Conservation (phyloP, 2,888 invertebrate genomes). For the Spodoptera picta region DNA sequence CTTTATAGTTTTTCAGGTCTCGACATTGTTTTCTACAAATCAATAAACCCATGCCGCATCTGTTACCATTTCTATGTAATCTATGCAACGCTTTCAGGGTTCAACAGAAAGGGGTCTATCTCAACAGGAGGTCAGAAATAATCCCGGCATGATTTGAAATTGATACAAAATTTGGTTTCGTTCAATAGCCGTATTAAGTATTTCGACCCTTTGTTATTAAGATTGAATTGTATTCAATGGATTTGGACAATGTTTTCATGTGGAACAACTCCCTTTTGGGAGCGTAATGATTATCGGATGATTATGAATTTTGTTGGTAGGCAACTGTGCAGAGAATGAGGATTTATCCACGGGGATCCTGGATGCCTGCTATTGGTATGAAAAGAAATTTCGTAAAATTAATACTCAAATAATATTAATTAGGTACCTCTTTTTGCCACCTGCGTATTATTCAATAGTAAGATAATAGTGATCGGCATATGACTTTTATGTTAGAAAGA, state of each 20-base stretch:
- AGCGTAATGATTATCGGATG: slow-evolving; percentile 52
- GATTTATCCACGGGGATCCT: slow-evolving; percentile 35
- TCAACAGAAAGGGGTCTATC: slow-evolving; percentile 67
- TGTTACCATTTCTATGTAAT: slow-evolving; percentile 18
- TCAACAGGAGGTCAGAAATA: slow-evolving; percentile 74
- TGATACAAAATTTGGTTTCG: slow-evolving; percentile 81
- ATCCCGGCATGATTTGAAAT: slow-evolving; percentile 81
- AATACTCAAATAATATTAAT: too few species aligned
- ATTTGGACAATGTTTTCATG: slow-evolving; percentile 44
- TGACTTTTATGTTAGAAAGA: background rate
- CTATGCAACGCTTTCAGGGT: slow-evolving; percentile 51
- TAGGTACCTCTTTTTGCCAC: too few species aligned
- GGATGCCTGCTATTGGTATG: background rate
- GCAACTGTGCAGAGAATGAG: slow-evolving; percentile 43
- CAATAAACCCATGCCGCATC: slow-evolving; percentile 21
- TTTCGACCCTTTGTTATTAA: slow-evolving; percentile 60
- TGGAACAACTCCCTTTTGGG: slow-evolving; percentile 35
- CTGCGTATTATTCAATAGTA: too few species aligned
- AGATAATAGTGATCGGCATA: too few species aligned
- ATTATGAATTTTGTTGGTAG: slow-evolving; percentile 40
- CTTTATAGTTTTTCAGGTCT: too few species aligned
- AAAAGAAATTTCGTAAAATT: slow-evolving; percentile 1
- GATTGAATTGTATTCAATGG: slow-evolving; percentile 58
- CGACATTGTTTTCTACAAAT: background rate
- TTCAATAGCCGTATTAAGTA: slow-evolving; percentile 74